These are phyloP conservation scores for Lycia hirtaria DNA, from an alignment of 2,888 invertebrate species.

Conservation along the genomic window DNA sequence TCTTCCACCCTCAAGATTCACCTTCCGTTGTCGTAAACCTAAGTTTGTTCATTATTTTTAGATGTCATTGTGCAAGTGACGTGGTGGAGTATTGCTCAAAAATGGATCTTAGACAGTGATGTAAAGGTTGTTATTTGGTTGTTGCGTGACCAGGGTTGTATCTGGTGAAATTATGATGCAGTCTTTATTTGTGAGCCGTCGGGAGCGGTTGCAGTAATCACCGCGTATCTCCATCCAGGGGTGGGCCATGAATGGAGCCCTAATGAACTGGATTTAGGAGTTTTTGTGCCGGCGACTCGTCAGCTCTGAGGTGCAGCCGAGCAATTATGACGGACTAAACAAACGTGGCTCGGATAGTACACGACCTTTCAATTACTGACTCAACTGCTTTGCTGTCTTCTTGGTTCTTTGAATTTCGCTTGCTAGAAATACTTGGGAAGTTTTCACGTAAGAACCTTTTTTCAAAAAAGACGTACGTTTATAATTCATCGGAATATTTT, in stretches of 20 bases:
- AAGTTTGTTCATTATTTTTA: slow-evolving; percentile 86
- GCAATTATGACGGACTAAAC: slow-evolving; percentile 83
- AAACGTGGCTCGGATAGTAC: slow-evolving; percentile 69
- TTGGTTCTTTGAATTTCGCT: slow-evolving; percentile 44
- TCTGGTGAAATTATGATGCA: slow-evolving; percentile 86
- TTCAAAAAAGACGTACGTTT: no score
- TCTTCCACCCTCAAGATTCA: slow-evolving; percentile 57
- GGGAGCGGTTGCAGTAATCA: slow-evolving; percentile 86
- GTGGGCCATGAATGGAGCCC: slow-evolving; percentile 83
- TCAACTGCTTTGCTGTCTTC: slow-evolving; percentile 50
- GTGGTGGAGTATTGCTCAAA: slow-evolving; percentile 56
- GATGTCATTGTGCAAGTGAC: slow-evolving; percentile 85
- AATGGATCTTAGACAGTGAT: slow-evolving; percentile 62
- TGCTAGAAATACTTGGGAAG: no score
- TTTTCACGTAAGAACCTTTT: no score
- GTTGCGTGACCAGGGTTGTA: slow-evolving; percentile 67
- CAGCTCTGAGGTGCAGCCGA: slow-evolving; percentile 79
- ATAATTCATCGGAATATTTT: no score
- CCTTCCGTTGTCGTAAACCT: slow-evolving; percentile 57
- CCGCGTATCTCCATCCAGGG: slow-evolving; percentile 85
- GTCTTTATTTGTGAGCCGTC: slow-evolving; percentile 85
- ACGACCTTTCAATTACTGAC: slow-evolving; percentile 66
- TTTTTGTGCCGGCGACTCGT: slow-evolving; percentile 83
- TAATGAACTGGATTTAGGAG: slow-evolving; percentile 86
- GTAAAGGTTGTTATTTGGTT: slow-evolving; percentile 69